Percentiles rank a stretch among this genome's conserved stretches.
phyloP scores from a whole-genome alignment of 2,797 vertebrate species.

The Chiloscyllium punctatum region DNA sequence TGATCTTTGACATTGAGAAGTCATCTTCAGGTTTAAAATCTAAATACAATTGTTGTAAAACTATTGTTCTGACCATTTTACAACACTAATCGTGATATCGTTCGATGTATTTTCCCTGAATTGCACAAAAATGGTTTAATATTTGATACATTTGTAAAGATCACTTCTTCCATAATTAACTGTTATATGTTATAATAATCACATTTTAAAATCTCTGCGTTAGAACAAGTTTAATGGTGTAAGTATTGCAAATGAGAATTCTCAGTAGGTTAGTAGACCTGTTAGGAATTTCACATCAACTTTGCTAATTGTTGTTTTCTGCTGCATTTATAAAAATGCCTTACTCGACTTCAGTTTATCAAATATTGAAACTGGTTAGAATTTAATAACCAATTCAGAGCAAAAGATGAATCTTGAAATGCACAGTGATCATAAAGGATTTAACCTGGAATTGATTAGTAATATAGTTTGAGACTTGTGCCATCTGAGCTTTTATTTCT shows the following conservation, averaged over 20 bases:
- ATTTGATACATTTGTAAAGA: background rate
- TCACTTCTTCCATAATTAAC: background rate
- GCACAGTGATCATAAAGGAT: background rate
- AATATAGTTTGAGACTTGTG: background rate
- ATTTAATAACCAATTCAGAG: background rate
- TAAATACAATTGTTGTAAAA: background rate
- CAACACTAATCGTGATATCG: background rate
- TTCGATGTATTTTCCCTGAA: background rate
- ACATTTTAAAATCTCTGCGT: background rate
- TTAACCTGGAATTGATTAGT: background rate
- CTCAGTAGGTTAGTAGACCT: background rate
- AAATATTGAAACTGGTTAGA: slow-evolving; percentile 4
- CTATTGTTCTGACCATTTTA: background rate
- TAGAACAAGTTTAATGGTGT: background rate
- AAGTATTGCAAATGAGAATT: slow-evolving; percentile 7
- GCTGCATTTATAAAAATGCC: background rate
- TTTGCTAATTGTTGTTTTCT: background rate
- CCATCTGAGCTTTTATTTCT: background rate
- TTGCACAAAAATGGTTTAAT: background rate
- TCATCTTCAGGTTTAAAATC: background rate
- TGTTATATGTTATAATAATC: background rate
- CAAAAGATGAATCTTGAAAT: background rate
- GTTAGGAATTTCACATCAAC: background rate
- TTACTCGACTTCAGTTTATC: background rate
- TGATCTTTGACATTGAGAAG: background rate